Evolutionary conservation across 64 coral and sea anemone species (phyloP), one percentile per base, ranked within the genome.

Genomic region (Montipora sp.): DNA sequence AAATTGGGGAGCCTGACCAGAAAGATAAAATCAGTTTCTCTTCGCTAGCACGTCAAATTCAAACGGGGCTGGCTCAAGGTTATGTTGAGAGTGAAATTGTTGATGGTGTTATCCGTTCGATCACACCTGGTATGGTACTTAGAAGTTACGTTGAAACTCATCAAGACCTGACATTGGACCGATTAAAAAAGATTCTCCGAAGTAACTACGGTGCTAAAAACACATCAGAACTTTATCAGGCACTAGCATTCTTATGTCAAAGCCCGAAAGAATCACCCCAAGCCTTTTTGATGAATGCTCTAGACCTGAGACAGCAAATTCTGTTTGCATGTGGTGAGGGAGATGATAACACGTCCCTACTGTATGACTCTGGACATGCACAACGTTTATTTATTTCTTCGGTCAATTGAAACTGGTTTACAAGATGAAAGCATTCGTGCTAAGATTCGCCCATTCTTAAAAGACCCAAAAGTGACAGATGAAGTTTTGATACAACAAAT

Each of bases 391-490:
- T 90, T 61, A 11, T 93, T 90, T 61, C 72, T 93, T 14, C 66
- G 87, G 22, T 85, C 95, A 5, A 65, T 90, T 19, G 79, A 96
- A 75, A 89, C 89, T 59, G 95, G 95, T 51, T 81, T 93, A 55
- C 69, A 85, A 47, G 75, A 93, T 75, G 87, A 96, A 19, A 96
- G 90, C 59, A 96, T 93, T 85, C 53, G 87, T 57, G 91, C 87
- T 14, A 96, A 96, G 48, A 69, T 96, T 10, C 68, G 90, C 9
- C 80, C 90, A 77, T 96, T 92, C 78, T 60, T 96, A 4, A 84
- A 90, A 46, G 78, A 95, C 81, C 24, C 71, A 18, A 83, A 71
- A 81, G 87, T 93, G 15, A 93, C 74, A 7, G 80, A 90, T 90
- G 87, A 95, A 77, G 60, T 77, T 18, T 77, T 96, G 1, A 89